phyloP scores from a whole-genome alignment of 1,140 invertebrate species.

The Octopus bimaculoides region DNA sequence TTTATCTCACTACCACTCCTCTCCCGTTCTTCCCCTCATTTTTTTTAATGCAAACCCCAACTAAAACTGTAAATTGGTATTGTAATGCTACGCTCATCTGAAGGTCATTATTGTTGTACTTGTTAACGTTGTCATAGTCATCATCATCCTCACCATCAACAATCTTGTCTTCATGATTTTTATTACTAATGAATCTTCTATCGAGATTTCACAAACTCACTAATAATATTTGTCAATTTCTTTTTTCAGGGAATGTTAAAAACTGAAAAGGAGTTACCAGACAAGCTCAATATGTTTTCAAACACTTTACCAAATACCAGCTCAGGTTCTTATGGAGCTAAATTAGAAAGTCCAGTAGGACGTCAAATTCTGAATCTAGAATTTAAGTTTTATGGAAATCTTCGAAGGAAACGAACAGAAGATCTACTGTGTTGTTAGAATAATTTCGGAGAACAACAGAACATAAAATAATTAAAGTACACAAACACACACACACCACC shows the following conservation, averaged over 20 bases:
- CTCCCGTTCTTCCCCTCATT: no score
- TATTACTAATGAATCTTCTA: neutral
- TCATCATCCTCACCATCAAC: no score
- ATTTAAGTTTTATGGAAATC: constrained; percentile 45
- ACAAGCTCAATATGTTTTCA: constrained; percentile 43
- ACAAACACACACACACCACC: no score
- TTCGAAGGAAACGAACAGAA: constrained; percentile 23
- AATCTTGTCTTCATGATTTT: no score
- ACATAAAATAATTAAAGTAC: no score
- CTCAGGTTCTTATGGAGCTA: constrained; percentile 50
- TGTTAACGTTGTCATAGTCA: no score
- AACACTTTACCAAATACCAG: constrained; percentile 53
- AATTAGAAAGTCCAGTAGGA: constrained; percentile 41
- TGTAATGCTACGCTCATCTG: no score
- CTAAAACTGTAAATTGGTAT: no score
- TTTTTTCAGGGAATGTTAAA: constrained; percentile 43
- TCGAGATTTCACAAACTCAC: neutral
- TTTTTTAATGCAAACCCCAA: no score
- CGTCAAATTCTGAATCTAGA: constrained; percentile 46
- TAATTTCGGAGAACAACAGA: neutral
- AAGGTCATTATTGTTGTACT: no score
- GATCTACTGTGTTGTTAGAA: neutral
- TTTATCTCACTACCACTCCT: no score
- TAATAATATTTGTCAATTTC: constrained; percentile 1
- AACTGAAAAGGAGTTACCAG: constrained; percentile 41